phyloP scores from a whole-genome alignment of 2,797 vertebrate species.

The Aeoliscus strigatus region DNA sequence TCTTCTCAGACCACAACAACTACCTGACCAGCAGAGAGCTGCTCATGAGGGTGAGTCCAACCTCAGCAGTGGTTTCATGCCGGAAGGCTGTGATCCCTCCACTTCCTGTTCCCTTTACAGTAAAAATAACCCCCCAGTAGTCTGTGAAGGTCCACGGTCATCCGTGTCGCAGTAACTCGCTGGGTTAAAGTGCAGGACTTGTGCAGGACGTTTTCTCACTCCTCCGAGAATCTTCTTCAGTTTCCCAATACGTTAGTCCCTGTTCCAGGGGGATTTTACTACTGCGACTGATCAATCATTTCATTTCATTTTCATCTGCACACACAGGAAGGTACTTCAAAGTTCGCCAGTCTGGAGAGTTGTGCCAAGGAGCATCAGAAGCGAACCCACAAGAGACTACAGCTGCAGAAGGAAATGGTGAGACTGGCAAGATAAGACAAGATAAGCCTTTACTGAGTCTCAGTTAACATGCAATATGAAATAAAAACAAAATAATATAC shows the following conservation, averaged over 20 bases:
- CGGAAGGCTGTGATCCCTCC: background rate
- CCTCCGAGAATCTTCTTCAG: no score
- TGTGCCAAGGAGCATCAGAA: slow-evolving; percentile 94
- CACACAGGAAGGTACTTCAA: slow-evolving; percentile 91
- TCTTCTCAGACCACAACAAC: slow-evolving; percentile 94
- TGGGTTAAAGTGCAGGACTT: no score
- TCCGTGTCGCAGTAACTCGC: no score
- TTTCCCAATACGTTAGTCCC: no score
- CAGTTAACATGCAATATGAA: no score
- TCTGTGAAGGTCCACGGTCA: no score
- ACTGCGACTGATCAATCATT: no score
- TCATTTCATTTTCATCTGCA: slow-evolving; percentile 15
- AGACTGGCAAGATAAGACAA: slow-evolving; percentile 20
- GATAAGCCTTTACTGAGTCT: no score
- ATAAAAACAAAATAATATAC: no score
- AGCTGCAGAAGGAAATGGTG: slow-evolving; percentile 91
- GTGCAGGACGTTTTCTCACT: no score
- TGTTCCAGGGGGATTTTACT: no score
- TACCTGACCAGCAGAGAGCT: slow-evolving; percentile 91
- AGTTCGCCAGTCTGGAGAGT: slow-evolving; percentile 91
- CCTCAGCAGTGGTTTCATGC: background rate
- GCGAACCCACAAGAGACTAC: slow-evolving; percentile 85
- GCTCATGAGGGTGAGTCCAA: slow-evolving; percentile 86
- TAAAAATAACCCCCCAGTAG: no score
- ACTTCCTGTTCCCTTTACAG: background rate